Percentiles rank a stretch among this genome's conserved stretches.
phyloP scores from a whole-genome alignment of 2,113 vertebrate species.

The Vireo altiloquus region DNA sequence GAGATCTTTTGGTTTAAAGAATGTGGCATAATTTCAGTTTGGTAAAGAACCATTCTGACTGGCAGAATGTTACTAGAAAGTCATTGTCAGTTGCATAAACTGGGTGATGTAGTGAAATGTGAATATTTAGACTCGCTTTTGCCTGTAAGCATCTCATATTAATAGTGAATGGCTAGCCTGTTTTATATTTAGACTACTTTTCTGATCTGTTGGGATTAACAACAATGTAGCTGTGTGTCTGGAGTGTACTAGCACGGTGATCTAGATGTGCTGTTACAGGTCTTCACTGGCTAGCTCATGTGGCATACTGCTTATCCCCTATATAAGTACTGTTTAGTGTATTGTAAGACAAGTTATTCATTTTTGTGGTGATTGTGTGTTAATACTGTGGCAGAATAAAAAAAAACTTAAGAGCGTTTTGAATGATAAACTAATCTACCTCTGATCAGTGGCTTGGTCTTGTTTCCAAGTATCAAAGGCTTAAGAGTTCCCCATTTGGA shows the following conservation, averaged over 20 bases:
- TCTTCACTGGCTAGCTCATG: background rate
- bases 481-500: background rate
- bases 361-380: background rate
- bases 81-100: background rate
- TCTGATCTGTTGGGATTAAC: background rate
- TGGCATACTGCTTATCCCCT: background rate
- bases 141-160: background rate
- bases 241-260: background rate
- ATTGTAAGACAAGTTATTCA: background rate
- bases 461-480: background rate
- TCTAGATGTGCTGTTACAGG: background rate
- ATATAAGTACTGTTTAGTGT: background rate
- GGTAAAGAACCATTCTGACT: background rate
- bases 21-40: background rate
- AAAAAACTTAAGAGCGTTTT: background rate
- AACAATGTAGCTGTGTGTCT: background rate
- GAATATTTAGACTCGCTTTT: background rate
- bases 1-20: background rate
- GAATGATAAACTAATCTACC: background rate
- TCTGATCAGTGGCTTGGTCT: background rate
- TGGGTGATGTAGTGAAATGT: background rate
- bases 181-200: background rate
- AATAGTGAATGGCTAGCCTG: background rate
- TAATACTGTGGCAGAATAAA: background rate
- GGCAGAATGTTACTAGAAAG: background rate